phyloP scores from a whole-genome alignment of 2,888 invertebrate genomes.

The Papilio gigon region DNA sequence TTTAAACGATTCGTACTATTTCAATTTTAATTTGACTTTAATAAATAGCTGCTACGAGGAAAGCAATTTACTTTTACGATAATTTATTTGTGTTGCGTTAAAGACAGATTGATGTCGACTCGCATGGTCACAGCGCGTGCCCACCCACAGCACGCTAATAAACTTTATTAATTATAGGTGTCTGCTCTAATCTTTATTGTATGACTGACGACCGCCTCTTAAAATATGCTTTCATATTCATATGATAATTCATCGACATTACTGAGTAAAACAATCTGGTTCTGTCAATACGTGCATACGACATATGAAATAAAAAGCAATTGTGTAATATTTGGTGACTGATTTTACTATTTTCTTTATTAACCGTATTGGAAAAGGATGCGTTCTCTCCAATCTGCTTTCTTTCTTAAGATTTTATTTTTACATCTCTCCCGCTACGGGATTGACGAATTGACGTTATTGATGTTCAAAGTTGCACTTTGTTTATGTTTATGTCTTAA shows the following conservation, averaged over 20 bases:
- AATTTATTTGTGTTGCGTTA: conserved; percentile 22
- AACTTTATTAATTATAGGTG: conserved; percentile 15
- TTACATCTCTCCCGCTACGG: background rate
- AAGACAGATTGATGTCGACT: conserved; percentile 28
- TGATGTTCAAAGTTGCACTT: conserved; percentile 2
- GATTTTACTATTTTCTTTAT: background rate
- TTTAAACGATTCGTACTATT: background rate
- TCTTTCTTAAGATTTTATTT: background rate
- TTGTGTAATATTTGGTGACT: background rate
- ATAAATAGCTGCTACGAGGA: conserved; percentile 9
- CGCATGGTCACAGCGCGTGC: conserved; percentile 1
- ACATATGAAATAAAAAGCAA: background rate
- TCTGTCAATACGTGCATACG: background rate
- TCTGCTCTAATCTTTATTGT: conserved; percentile 27
- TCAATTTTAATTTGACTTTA: conserved; percentile 13
- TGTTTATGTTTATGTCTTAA: conserved; percentile 26
- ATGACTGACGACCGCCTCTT: conserved; percentile 28
- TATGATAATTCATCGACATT: conserved; percentile 25
- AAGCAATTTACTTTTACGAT: conserved; percentile 17
- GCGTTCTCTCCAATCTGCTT: background rate
- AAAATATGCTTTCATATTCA: conserved; percentile 19
- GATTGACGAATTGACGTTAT: background rate
- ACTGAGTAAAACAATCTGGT: background rate
- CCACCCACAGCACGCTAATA: conserved; percentile 31
- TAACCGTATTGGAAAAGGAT: background rate